Conservation (phyloP, 2,888 invertebrate genomes). For the Drosophila anceps region DNA sequence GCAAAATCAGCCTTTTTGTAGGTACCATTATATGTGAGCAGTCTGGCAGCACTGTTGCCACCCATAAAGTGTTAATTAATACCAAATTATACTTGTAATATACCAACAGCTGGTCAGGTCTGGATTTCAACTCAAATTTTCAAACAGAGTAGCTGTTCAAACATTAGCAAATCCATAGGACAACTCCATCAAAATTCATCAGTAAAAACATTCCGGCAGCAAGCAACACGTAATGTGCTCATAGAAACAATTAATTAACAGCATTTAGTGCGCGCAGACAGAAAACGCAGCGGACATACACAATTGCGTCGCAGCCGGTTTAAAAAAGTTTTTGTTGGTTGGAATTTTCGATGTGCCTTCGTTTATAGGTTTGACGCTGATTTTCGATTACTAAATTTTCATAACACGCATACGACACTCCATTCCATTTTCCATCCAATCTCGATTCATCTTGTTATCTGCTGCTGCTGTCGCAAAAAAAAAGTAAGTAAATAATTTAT, state of each 20-base stretch:
- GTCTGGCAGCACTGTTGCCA: slow-evolving; percentile 31
- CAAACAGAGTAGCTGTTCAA: slow-evolving; percentile 59
- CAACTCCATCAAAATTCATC: slow-evolving; percentile 59
- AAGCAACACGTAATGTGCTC: slow-evolving; percentile 64
- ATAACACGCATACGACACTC: slow-evolving; percentile 10
- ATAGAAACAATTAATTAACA: slow-evolving; percentile 43
- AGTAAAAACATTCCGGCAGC: slow-evolving; percentile 74
- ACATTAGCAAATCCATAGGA: slow-evolving; percentile 36
- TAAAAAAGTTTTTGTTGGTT: slow-evolving; percentile 51
- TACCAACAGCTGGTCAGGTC: slow-evolving; percentile 29
- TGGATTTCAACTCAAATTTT: slow-evolving; percentile 8
- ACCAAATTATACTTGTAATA: slow-evolving; percentile 9
- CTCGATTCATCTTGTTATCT: neutral
- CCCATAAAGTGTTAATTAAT: neutral
- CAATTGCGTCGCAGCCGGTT: slow-evolving; percentile 55
- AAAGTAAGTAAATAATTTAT: slow-evolving; percentile 43
- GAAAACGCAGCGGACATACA: slow-evolving; percentile 46
- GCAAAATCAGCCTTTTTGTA: neutral
- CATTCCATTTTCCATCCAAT: neutral
- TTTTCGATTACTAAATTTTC: slow-evolving; percentile 47
- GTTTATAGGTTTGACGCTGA: slow-evolving; percentile 22
- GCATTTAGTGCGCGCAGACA: slow-evolving; percentile 41
- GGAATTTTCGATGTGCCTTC: slow-evolving; percentile 25
- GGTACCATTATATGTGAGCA: neutral
- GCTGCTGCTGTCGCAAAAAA: slow-evolving; percentile 21